These are phyloP conservation scores for Streptopelia turtur DNA, from an alignment of 2,797 vertebrate species.

Conservation along the genomic window DNA sequence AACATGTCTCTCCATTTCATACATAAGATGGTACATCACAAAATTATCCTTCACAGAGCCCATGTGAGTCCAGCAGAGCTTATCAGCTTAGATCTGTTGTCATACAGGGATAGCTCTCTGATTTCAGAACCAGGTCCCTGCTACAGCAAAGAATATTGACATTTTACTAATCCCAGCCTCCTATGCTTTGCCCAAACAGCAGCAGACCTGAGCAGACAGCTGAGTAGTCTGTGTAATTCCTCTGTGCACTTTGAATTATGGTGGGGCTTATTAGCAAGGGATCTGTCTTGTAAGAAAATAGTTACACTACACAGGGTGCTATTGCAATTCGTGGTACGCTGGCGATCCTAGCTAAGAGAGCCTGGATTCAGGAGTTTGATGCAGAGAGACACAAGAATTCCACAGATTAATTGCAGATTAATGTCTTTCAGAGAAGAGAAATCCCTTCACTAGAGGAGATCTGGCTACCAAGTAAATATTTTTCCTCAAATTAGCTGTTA, in stretches of 20 bases:
- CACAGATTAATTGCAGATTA: not conserved
- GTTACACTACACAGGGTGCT: not conserved
- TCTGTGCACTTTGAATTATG: not conserved
- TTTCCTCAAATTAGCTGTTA: not conserved
- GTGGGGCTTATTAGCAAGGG: not conserved
- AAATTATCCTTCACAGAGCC: not conserved
- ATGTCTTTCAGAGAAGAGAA: not conserved
- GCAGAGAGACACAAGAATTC: not conserved
- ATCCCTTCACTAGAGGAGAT: not conserved
- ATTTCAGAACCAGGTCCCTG: not conserved
- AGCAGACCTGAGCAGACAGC: not conserved
- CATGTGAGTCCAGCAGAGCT: not conserved
- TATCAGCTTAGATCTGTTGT: not conserved
- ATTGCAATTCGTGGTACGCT: not conserved
- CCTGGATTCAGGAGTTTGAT: not conserved
- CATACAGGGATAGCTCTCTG: not conserved
- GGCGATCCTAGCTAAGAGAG: not conserved
- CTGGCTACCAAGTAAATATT: not conserved
- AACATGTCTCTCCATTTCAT: not conserved
- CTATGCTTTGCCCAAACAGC: not conserved
- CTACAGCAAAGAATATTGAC: not conserved
- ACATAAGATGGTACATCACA: not conserved
- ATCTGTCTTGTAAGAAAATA: not conserved
- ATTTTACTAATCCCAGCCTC: not conserved
- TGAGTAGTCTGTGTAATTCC: not conserved